phyloP scores from a whole-genome alignment of 1,140 invertebrate genomes.

The Sogatella furcifera region DNA sequence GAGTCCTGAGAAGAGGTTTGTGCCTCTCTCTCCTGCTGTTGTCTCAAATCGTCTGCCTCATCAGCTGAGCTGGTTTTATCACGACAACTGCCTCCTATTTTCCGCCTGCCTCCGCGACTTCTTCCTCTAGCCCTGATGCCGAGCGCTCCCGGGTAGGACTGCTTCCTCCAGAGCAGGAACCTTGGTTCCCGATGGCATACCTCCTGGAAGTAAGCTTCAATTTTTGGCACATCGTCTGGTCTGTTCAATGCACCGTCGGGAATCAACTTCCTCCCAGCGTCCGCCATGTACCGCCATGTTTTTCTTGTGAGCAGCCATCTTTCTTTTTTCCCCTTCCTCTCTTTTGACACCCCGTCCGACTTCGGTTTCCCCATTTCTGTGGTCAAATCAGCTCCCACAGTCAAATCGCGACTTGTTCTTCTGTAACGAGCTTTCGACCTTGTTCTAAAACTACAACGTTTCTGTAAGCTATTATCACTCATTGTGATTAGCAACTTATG shows the following conservation, averaged over 20 bases:
- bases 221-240: slow-evolving; percentile 59
- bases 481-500: not conserved
- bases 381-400: not conserved
- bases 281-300: slow-evolving; percentile 83
- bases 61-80: slow-evolving; percentile 45
- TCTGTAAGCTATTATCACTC: not conserved
- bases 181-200: slow-evolving; percentile 63
- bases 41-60: slow-evolving; percentile 38
- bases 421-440: not conserved
- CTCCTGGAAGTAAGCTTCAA: slow-evolving; percentile 74
- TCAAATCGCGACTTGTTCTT: not conserved
- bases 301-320: slow-evolving; percentile 77
- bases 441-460: not conserved
- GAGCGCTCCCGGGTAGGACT: slow-evolving; percentile 60
- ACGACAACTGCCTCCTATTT: slow-evolving; percentile 50
- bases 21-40: not conserved
- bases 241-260: slow-evolving; percentile 60
- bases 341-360: not conserved
- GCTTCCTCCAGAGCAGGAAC: slow-evolving; percentile 70
- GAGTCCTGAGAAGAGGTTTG: not conserved
- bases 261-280: slow-evolving; percentile 71
- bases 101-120: slow-evolving; percentile 34
- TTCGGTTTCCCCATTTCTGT: not conserved
- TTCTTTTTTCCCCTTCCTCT: slow-evolving; percentile 31
- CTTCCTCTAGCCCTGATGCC: slow-evolving; percentile 42